A percentile compares a stretch with the other conserved stretches of the same genome.
Conservation (phyloP, 2,888 invertebrate species). For the Oligia strigilis region DNA sequence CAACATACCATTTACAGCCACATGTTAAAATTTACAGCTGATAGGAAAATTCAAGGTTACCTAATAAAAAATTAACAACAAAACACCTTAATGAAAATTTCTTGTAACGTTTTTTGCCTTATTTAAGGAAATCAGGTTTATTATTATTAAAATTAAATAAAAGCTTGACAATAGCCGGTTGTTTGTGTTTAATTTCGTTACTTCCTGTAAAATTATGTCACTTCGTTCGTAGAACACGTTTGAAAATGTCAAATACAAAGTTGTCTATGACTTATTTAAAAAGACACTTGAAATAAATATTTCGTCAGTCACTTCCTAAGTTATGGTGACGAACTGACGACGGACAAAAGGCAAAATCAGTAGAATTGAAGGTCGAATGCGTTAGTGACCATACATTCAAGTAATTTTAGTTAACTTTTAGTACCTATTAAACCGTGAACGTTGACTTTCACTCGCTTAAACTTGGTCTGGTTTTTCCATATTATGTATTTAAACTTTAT, state of each 20-base stretch:
- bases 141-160: conserved; percentile 30
- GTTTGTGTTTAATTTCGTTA: conserved; percentile 48
- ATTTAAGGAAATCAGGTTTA: conserved; percentile 45
- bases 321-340: conserved; percentile 50
- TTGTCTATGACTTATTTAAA: conserved; percentile 34
- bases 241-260: conserved; percentile 55
- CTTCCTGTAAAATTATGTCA: conserved; percentile 68
- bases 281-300: conserved; percentile 52
- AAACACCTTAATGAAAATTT: conserved; percentile 29
- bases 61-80: background rate
- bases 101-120: conserved; percentile 29
- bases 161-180: conserved; percentile 42
- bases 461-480: conserved; percentile 36
- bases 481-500: conserved; percentile 31
- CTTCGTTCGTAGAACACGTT: conserved; percentile 50
- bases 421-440: conserved; percentile 34
- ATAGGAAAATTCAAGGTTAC: conserved; percentile 42
- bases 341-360: conserved; percentile 29
- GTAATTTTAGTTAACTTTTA: conserved; percentile 57
- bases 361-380: conserved; percentile 52
- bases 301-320: conserved; percentile 45
- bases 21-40: conserved; percentile 54
- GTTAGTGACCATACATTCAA: conserved; percentile 45
- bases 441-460: conserved; percentile 57
- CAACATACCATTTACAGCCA: conserved; percentile 45